Evolutionary conservation across 2,888 invertebrate species (phyloP).

Genomic region (Lycaena phlaeas): DNA sequence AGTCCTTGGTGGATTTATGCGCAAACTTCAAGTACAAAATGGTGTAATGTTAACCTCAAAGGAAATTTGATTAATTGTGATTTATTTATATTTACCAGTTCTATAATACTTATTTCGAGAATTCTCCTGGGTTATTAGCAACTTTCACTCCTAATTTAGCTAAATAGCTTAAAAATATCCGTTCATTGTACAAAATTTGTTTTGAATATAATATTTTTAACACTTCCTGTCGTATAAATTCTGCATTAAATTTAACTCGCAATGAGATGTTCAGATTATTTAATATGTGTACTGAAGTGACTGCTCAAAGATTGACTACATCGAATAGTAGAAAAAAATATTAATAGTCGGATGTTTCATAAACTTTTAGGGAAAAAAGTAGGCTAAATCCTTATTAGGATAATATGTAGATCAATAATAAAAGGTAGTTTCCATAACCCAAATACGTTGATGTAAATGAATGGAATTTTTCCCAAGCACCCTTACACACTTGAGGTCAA

Average conservation of each 20-base stretch:
- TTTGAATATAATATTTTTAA: no score
- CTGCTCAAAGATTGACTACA: no score
- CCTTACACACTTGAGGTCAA: slow-evolving; percentile 20
- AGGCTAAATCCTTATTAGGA: neutral
- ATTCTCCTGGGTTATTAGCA: slow-evolving; percentile 1
- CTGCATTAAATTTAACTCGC: no score
- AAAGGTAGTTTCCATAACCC: slow-evolving; percentile 3
- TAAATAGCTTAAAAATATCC: no score
- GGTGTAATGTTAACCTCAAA: slow-evolving; percentile 2
- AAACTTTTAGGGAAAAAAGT: no score
- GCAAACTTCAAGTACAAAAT: neutral
- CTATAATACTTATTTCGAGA: neutral
- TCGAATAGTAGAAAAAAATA: no score
- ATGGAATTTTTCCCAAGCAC: slow-evolving; percentile 9
- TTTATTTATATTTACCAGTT: no score
- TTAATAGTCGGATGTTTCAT: no score
- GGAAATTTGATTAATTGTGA: slow-evolving; percentile 1
- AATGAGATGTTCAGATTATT: no score
- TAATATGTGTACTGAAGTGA: no score
- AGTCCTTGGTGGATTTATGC: neutral
- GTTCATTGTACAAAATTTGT: no score
- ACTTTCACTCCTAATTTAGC: neutral
- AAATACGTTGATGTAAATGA: slow-evolving; percentile 10
- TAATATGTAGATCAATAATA: neutral
- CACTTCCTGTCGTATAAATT: neutral